phyloP scores from a whole-genome alignment of 2,888 invertebrate genomes.

The Uloborus plumipes region DNA sequence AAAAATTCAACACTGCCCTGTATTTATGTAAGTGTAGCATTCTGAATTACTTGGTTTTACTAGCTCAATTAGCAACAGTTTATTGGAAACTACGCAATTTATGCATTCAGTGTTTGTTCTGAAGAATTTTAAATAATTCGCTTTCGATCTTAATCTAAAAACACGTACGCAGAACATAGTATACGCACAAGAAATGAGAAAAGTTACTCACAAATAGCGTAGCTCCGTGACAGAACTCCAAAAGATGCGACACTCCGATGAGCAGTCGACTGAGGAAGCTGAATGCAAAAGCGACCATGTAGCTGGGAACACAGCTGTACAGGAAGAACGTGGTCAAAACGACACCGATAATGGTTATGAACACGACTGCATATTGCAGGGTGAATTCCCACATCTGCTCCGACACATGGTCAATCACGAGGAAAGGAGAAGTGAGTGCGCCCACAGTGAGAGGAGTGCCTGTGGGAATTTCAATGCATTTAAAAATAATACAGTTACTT shows the following conservation, averaged over 20 bases:
- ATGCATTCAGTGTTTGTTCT: too few species aligned
- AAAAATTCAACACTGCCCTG: too few species aligned
- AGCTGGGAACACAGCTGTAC: slow-evolving; percentile 81
- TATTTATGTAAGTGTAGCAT: too few species aligned
- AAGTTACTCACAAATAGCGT: slow-evolving; percentile 47
- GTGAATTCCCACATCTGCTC: slow-evolving; percentile 82
- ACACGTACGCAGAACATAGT: too few species aligned
- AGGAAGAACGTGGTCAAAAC: slow-evolving; percentile 76
- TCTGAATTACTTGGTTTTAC: too few species aligned
- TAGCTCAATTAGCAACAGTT: too few species aligned
- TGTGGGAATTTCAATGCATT: too few species aligned
- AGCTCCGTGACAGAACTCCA: slow-evolving; percentile 59
- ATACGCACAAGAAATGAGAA: too few species aligned
- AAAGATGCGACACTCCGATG: slow-evolving; percentile 36
- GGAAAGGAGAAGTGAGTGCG: slow-evolving; percentile 77
- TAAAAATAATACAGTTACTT: too few species aligned
- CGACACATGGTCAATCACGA: slow-evolving; percentile 82
- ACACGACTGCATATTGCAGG: slow-evolving; percentile 78
- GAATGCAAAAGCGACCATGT: slow-evolving; percentile 76
- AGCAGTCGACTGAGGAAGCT: slow-evolving; percentile 72
- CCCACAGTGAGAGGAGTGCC: slow-evolving; percentile 73
- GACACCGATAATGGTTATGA: slow-evolving; percentile 73
- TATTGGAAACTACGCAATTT: too few species aligned
- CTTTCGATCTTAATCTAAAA: too few species aligned
- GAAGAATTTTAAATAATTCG: too few species aligned